A percentile compares a stretch with the other conserved stretches of the same genome.
phyloP scores from a whole-genome alignment of 2,888 invertebrate genomes.

The Tortricodes alternella region DNA sequence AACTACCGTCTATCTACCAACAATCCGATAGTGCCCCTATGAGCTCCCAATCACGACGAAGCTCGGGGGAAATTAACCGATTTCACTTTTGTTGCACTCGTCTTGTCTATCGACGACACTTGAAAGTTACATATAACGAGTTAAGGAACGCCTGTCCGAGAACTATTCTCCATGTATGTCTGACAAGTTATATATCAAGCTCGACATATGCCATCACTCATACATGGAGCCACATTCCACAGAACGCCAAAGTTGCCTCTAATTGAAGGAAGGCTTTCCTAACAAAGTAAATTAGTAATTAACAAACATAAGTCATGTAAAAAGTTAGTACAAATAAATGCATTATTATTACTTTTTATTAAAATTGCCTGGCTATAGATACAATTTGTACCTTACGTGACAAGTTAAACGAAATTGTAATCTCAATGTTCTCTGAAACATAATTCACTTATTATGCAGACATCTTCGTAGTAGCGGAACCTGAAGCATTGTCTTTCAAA shows the following conservation, averaged over 20 bases:
- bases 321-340: too few species aligned
- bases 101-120: slow-evolving; percentile 32
- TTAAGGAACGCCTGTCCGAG: slow-evolving; percentile 16
- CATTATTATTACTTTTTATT: too few species aligned
- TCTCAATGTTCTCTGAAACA: not conserved
- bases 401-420: too few species aligned
- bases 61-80: slow-evolving; percentile 51
- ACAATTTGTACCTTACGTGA: too few species aligned
- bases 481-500: slow-evolving; percentile 45
- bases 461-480: not conserved
- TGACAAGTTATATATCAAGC: slow-evolving; percentile 23
- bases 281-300: slow-evolving; percentile 6
- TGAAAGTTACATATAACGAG: slow-evolving; percentile 35
- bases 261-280: slow-evolving; percentile 2
- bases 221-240: slow-evolving; percentile 21
- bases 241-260: slow-evolving; percentile 13
- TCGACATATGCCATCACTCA: slow-evolving; percentile 27
- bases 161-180: slow-evolving; percentile 17
- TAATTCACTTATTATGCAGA: not conserved
- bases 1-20: slow-evolving; percentile 37
- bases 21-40: slow-evolving; percentile 69
- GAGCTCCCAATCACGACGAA: slow-evolving; percentile 42
- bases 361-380: too few species aligned
- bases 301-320: too few species aligned
- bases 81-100: slow-evolving; percentile 69